phyloP scores from a whole-genome alignment of 2,888 invertebrate species.

The Pollenia labialis region DNA sequence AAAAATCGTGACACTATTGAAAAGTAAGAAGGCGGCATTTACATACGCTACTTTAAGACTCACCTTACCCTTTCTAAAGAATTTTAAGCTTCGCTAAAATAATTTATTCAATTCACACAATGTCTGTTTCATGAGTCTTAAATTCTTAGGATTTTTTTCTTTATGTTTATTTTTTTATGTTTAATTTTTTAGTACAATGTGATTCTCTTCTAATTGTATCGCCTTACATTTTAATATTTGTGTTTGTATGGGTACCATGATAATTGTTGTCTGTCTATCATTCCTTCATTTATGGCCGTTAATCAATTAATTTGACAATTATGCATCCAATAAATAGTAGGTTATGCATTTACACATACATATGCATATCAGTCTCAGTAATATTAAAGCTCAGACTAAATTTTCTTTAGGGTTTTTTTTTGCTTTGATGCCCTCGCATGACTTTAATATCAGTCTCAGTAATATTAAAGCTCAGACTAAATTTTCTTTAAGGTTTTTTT shows the following conservation, averaged over 20 bases:
- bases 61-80: conserved; percentile 26
- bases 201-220: conserved; percentile 44
- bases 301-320: conserved; percentile 51
- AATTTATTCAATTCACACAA: conserved; percentile 45
- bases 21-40: background rate
- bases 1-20: conserved; percentile 20
- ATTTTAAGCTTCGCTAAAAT: background rate
- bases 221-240: conserved; percentile 25
- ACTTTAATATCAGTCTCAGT: too few species aligned
- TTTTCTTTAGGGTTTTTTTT: too few species aligned
- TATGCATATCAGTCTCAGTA: too few species aligned
- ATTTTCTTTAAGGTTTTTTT: too few species aligned
- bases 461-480: too few species aligned
- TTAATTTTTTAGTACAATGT: background rate
- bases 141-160: conserved; percentile 16
- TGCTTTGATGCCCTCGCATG: too few species aligned
- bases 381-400: too few species aligned
- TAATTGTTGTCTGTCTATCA: conserved; percentile 3
- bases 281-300: conserved; percentile 20
- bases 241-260: conserved; percentile 27
- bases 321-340: background rate
- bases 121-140: conserved; percentile 24
- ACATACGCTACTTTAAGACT: background rate
- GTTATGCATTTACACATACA: background rate
- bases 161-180: background rate